A percentile compares a stretch with the other conserved stretches of the same genome.
These are phyloP conservation scores for Vulpes vulpes DNA, from an alignment of 2,113 vertebrate genomes.

Conservation along the genomic window DNA sequence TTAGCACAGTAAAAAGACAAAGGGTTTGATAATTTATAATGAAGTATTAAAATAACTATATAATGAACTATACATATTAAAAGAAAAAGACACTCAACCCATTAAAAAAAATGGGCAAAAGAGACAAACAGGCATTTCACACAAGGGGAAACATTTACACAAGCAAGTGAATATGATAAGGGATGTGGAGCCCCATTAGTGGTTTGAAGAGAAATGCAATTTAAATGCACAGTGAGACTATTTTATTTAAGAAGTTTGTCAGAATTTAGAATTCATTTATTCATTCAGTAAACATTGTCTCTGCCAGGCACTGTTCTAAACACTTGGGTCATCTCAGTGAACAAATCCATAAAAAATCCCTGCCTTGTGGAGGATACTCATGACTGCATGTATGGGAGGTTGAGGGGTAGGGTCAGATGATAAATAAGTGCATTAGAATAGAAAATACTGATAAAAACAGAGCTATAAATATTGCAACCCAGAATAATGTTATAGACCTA, in stretches of 20 bases:
- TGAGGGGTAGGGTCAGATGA: not conserved
- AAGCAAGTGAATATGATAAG: not conserved
- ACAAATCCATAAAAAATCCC: not conserved
- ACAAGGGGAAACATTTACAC: not conserved
- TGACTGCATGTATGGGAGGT: not conserved
- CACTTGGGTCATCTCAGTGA: not conserved
- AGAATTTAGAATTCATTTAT: not conserved
- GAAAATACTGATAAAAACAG: not conserved
- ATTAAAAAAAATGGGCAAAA: conserved; percentile 1
- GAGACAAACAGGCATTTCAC: not conserved
- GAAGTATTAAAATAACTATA: not conserved
- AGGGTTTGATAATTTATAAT: conserved; percentile 9
- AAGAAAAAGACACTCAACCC: not conserved
- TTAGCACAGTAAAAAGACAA: conserved; percentile 12
- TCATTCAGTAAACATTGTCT: not conserved
- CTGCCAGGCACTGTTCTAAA: not conserved
- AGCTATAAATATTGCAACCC: not conserved
- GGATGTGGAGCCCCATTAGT: not conserved
- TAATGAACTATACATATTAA: not conserved
- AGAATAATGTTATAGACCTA: not conserved
- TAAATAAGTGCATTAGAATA: not conserved
- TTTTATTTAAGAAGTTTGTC: not conserved
- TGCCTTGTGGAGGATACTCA: not conserved
- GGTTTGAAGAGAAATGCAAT: not conserved
- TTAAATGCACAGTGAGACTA: not conserved